Conservation (phyloP, 2,113 vertebrate species). For the Nothobranchius kuhntae region DNA sequence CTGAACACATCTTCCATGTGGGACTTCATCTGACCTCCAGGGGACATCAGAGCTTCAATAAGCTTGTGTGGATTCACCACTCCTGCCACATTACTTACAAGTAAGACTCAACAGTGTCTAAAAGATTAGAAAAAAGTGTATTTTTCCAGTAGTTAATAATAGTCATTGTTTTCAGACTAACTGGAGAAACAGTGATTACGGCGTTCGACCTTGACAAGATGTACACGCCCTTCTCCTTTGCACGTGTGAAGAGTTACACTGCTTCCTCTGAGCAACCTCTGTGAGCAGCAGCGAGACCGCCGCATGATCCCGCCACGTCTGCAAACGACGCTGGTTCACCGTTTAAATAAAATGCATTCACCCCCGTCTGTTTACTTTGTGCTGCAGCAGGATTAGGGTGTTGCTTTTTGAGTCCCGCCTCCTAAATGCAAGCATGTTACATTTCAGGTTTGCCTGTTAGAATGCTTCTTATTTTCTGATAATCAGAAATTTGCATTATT, state of each 20-base stretch:
- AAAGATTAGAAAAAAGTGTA: not conserved
- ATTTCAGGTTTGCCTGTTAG: constrained; percentile 47
- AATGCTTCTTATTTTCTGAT: constrained; percentile 66
- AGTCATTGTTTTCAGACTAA: constrained; percentile 79
- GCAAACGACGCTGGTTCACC: constrained; percentile 23
- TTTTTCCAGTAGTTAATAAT: not conserved
- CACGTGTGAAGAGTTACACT: constrained; percentile 97
- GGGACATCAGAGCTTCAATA: constrained; percentile 92
- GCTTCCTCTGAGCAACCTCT: constrained; percentile 92
- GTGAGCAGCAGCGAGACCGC: constrained; percentile 65
- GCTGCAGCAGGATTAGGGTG: constrained; percentile 58
- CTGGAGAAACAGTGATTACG: constrained; percentile 92
- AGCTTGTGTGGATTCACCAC: constrained; percentile 96
- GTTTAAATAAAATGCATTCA: constrained; percentile 12
- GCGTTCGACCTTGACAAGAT: constrained; percentile 95
- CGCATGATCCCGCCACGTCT: constrained; percentile 33
- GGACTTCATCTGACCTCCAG: constrained; percentile 91
- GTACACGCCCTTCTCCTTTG: constrained; percentile 94
- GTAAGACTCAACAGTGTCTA: constrained; percentile 69
- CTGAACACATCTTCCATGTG: constrained; percentile 94
- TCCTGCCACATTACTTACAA: constrained; percentile 94
- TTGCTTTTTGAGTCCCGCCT: constrained; percentile 44
- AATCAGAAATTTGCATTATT: constrained; percentile 54
- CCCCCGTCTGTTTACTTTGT: constrained; percentile 43
- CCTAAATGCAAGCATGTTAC: constrained; percentile 37